Conservation (phyloP, 2,113 vertebrate species). For the Meles meles region DNA sequence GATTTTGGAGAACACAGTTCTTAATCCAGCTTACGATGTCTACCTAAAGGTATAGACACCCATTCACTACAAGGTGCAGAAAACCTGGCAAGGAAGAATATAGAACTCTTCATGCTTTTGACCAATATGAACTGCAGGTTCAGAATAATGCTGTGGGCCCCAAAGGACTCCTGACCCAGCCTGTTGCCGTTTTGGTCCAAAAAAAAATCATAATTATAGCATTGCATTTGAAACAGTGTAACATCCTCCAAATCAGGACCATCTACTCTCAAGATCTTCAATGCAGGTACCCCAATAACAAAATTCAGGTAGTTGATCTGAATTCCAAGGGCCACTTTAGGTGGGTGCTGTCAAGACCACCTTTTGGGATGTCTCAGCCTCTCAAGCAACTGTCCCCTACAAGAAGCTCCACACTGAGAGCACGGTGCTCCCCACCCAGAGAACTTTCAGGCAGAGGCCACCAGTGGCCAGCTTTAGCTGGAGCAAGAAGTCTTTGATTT, state of each 20-base stretch:
- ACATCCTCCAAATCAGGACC: background rate
- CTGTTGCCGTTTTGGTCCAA: background rate
- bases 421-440: slow-evolving; percentile 84
- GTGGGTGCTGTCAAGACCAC: slow-evolving; percentile 73
- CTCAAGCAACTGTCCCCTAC: slow-evolving; percentile 82
- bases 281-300: background rate
- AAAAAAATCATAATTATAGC: background rate
- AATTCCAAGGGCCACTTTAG: background rate
- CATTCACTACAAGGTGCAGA: slow-evolving; percentile 90
- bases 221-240: background rate
- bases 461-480: slow-evolving; percentile 86
- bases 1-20: slow-evolving; percentile 92
- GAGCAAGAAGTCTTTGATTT: slow-evolving; percentile 83
- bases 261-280: background rate
- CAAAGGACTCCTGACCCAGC: background rate
- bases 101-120: slow-evolving; percentile 65
- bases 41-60: slow-evolving; percentile 90
- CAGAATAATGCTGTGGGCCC: background rate
- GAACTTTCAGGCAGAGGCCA: slow-evolving; percentile 83
- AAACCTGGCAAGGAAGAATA: slow-evolving; percentile 91
- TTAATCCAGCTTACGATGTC: slow-evolving; percentile 87
- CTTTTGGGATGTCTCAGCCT: slow-evolving; percentile 69
- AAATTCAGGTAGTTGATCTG: background rate
- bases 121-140: background rate
- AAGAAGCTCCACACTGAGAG: slow-evolving; percentile 86